Percentiles rank a stretch among this genome's conserved stretches.
Evolutionary conservation across 2,797 vertebrate genomes (phyloP).

Genomic region (Sebastes nivosus): DNA sequence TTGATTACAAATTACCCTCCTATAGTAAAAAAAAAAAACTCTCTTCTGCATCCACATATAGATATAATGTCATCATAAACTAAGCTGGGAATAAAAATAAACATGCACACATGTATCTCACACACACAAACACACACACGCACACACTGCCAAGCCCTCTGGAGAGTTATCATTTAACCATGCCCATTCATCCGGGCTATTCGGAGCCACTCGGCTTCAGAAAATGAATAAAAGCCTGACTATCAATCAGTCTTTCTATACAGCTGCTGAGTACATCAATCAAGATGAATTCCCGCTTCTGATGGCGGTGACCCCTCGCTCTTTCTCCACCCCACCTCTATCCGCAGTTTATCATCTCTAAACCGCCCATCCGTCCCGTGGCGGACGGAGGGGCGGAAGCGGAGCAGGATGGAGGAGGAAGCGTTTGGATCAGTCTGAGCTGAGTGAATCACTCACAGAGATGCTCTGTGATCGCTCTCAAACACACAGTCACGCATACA

Average conservation of each 20-base stretch:
- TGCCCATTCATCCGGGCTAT: conserved; percentile 32
- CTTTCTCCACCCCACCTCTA: conserved; percentile 32
- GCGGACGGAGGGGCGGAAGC: conserved; percentile 24
- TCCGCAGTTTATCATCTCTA: conserved; percentile 40
- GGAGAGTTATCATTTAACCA: conserved; percentile 37
- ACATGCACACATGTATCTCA: conserved; percentile 13
- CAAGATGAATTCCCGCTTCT: conserved; percentile 41
- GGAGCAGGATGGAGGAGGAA: conserved; percentile 26
- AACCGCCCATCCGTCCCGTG: conserved; percentile 19
- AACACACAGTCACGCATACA: conserved; percentile 10
- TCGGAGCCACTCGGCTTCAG: conserved; percentile 40
- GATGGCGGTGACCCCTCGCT: conserved; percentile 27
- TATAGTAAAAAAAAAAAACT: not conserved
- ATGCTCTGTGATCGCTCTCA: conserved; percentile 56
- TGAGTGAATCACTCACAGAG: conserved; percentile 55
- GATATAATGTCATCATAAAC: conserved; percentile 38
- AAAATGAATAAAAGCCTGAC: conserved; percentile 37
- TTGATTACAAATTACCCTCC: conserved; percentile 45
- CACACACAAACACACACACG: not conserved
- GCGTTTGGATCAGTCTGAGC: conserved; percentile 36
- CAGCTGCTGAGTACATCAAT: conserved; percentile 46
- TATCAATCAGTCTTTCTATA: conserved; percentile 58
- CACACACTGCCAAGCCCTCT: conserved; percentile 23
- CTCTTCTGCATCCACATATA: conserved; percentile 21
- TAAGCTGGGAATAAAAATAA: conserved; percentile 11